Base-by-base conservation (phyloP, 2,888 invertebrate genomes). In the Cryptus viduatorius region DNA sequence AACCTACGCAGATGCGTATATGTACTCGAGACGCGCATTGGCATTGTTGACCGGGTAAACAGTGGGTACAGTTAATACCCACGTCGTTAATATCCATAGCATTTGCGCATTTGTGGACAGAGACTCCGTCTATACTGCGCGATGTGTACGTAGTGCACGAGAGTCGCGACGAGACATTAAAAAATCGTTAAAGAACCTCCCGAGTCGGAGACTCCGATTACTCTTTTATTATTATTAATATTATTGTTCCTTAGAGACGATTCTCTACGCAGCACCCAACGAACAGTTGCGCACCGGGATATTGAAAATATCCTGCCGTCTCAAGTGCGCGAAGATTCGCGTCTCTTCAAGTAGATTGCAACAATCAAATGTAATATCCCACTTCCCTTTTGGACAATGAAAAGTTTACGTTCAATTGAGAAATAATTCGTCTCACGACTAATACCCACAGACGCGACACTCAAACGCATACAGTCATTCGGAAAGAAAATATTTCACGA, bases 31-130 rank as follows among this genome's bases (percentile, higher is more conserved):
- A 67, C 72, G 42, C 56, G 69, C 76, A 79, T 79, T 79, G 79
- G 83, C 77, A 80, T 84, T 77, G 83, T 84, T 84, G 80, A 80
- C 67, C 69, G 80, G 72, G 80, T 64, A 84, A 84, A 84, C 77
- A 80, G 68, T 73, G 77, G 80, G 44, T 53, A 46, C 53, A 73
- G 68, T 73, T 53, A 14, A 46, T 56, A 31, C 56, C 56, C 8
- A 42, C 42, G 7, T 19, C 29, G 46, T 10, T n/a, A 3, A 44
- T 0, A 67, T 48, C 14, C 29, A 68, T 68, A 14, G 16, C 29
- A 16, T 65, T 0, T 19, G 56, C 14, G 19, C 4, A 56, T 44
- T 14, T 56, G 44, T 59, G n/a, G 42, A 61, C n/a, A 29, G 10
- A 37, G 31, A n/a, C 24, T 29, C 1, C 14, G 46, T 19, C 16